phyloP scores from a whole-genome alignment of 2,113 vertebrate species.

The Cyphomyrus plagiostoma region DNA sequence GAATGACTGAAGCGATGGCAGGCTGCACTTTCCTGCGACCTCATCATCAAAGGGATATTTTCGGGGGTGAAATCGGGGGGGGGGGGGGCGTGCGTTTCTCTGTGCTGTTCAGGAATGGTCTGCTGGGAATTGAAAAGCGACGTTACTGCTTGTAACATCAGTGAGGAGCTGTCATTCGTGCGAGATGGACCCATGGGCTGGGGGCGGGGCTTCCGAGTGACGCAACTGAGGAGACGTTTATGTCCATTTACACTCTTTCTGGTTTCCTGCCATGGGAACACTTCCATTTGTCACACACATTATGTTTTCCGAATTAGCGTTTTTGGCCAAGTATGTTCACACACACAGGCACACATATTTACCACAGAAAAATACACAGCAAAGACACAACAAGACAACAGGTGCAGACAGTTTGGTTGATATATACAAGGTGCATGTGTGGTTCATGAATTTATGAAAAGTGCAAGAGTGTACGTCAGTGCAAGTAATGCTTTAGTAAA shows the following conservation, averaged over 20 bases:
- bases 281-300: not conserved
- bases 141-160: not conserved
- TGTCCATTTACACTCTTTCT: not conserved
- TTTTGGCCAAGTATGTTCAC: not conserved
- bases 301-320: not conserved
- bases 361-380: not conserved
- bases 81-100: not conserved
- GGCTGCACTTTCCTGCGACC: not conserved
- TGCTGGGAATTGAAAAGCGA: not conserved
- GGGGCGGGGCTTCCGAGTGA: not conserved
- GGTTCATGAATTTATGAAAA: not conserved
- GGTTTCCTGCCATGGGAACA: not conserved
- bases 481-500: not conserved
- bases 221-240: not conserved
- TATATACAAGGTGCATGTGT: not conserved
- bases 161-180: too few relatives aligned
- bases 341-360: not conserved
- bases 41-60: constrained; percentile 7
- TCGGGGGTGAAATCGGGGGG: not conserved
- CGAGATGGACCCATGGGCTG: not conserved
- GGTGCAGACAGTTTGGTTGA: not conserved
- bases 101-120: not conserved
- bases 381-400: not conserved
- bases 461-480: not conserved
- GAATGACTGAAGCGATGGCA: not conserved